phyloP scores from a whole-genome alignment of 2,888 invertebrate genomes.

The Mythimna albipuncta region DNA sequence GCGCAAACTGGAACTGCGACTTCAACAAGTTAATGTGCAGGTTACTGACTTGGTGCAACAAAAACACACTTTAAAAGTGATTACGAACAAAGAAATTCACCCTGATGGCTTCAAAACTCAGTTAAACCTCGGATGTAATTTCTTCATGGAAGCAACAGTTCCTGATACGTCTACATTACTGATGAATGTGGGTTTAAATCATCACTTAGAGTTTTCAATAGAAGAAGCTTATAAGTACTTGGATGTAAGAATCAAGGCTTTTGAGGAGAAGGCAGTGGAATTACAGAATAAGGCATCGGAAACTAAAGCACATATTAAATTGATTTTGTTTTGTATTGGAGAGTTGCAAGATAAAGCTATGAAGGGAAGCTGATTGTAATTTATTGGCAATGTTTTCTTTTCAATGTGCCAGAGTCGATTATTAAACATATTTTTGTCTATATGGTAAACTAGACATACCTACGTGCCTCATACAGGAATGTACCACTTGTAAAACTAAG shows the following conservation, averaged over 20 bases:
- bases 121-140: constrained; percentile 96
- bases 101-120: constrained; percentile 86
- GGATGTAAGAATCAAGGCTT: constrained; percentile 92
- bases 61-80: constrained; percentile 92
- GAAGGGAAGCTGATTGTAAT: constrained; percentile 30
- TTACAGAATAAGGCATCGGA: constrained; percentile 92
- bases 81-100: constrained; percentile 89
- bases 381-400: not conserved
- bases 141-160: constrained; percentile 95
- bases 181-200: constrained; percentile 94
- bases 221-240: constrained; percentile 94
- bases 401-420: constrained; percentile 20
- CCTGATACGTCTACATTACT: constrained; percentile 92
- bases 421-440: not conserved
- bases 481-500: no score
- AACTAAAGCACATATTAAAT: constrained; percentile 95
- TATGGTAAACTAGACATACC: no score
- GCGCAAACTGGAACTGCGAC: constrained; percentile 89
- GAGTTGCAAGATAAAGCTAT: constrained; percentile 86
- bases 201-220: constrained; percentile 93
- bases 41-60: constrained; percentile 94
- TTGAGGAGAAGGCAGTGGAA: constrained; percentile 91
- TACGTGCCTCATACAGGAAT: no score
- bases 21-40: constrained; percentile 92
- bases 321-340: constrained; percentile 93